phyloP scores from a whole-genome alignment of 2,888 invertebrate species.

The Fabriciana adippe region DNA sequence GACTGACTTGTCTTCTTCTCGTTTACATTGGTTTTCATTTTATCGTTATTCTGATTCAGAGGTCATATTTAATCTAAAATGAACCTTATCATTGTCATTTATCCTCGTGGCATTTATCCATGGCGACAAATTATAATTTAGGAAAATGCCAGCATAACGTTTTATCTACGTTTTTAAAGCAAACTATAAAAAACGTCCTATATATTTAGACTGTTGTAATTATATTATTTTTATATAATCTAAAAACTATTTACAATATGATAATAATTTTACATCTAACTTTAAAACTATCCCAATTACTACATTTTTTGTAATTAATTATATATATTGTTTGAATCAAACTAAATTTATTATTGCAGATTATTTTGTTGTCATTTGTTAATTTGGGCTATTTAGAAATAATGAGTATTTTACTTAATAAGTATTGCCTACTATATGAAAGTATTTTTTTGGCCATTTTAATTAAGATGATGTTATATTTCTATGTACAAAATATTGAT shows the following conservation, averaged over 20 bases:
- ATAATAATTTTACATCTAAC: neutral
- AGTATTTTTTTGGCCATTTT: constrained; percentile 22
- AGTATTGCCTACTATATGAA: constrained; percentile 19
- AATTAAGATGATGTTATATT: constrained; percentile 19
- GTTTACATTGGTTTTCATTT: neutral
- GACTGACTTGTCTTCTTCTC: constrained; percentile 6
- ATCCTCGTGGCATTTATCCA: constrained; percentile 3
- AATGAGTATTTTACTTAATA: constrained; percentile 8
- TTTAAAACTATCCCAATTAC: constrained; percentile 1
- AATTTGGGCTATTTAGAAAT: constrained; percentile 9
- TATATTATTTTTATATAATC: constrained; percentile 3
- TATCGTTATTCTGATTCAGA: constrained; percentile 4
- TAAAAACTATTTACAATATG: constrained; percentile 8
- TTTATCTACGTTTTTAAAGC: neutral
- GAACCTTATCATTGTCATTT: constrained; percentile 1
- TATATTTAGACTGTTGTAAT: constrained; percentile 20
- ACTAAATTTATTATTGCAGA: constrained; percentile 3
- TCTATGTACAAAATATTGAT: constrained; percentile 22
- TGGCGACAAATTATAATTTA: neutral
- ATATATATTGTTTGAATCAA: neutral
- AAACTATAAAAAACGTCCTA: constrained; percentile 14
- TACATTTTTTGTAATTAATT: neutral
- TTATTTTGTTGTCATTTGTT: neutral
- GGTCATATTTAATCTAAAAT: neutral
- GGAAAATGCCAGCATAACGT: neutral